phyloP scores from a whole-genome alignment of 1,140 invertebrate genomes.

The Lethocerus indicus region DNA sequence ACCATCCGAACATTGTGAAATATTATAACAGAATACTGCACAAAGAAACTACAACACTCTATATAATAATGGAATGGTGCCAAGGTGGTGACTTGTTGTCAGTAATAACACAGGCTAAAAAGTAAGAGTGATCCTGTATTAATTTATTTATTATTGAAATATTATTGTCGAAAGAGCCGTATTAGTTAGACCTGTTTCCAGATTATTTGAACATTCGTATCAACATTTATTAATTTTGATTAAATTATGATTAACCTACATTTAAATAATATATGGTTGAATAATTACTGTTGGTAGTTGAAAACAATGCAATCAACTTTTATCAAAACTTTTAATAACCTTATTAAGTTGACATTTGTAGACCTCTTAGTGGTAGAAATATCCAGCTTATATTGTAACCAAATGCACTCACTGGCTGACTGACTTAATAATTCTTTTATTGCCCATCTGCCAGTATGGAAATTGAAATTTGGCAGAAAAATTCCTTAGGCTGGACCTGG shows the following conservation, averaged over 20 bases:
- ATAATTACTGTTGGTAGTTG: too few relatives aligned
- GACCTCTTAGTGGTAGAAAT: too few relatives aligned
- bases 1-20: conserved; percentile 62
- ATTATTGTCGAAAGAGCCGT: background rate
- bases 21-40: conserved; percentile 53
- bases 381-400: too few relatives aligned
- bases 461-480: too few relatives aligned
- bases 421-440: too few relatives aligned
- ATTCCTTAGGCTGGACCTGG: too few relatives aligned
- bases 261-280: too few relatives aligned
- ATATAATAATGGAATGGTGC: conserved; percentile 61
- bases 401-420: too few relatives aligned
- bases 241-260: background rate
- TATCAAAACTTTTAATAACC: too few relatives aligned
- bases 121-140: conserved; percentile 31
- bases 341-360: too few relatives aligned
- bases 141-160: background rate
- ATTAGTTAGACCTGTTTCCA: background rate
- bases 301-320: too few relatives aligned
- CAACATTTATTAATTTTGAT: conserved; percentile 3
- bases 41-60: conserved; percentile 46
- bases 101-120: conserved; percentile 49
- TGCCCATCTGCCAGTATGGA: too few relatives aligned
- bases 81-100: conserved; percentile 58
- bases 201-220: background rate